Evolutionary conservation across 1,140 invertebrate species (phyloP).

Genomic region (Drosophila persimilis): DNA sequence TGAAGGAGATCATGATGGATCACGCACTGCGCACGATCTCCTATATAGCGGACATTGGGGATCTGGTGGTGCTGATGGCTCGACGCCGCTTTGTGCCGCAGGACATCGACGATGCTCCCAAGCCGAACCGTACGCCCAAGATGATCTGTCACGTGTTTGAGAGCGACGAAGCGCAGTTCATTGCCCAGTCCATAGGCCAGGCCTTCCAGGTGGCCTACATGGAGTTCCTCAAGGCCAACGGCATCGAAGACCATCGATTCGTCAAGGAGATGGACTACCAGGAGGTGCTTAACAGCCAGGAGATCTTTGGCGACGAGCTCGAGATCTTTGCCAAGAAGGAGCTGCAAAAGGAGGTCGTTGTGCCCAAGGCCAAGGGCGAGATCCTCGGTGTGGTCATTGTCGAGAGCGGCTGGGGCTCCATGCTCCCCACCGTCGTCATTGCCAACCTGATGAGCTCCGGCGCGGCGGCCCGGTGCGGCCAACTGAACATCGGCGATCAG

Average conservation of each 20-base stretch:
- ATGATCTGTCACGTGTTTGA: conserved; percentile 99
- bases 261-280: conserved; percentile 99
- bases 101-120: conserved; percentile 78
- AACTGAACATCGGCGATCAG: conserved; percentile 99
- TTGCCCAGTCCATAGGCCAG: conserved; percentile 99
- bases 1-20: conserved; percentile 99
- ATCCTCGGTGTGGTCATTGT: conserved; percentile 99
- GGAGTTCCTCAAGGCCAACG: conserved; percentile 99
- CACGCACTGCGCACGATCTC: conserved; percentile 98
- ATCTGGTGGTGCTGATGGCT: conserved; percentile 99
- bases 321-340: conserved; percentile 99
- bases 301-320: conserved; percentile 99
- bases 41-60: conserved; percentile 99
- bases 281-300: conserved; percentile 99
- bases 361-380: conserved; percentile 99
- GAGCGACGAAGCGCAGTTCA: conserved; percentile 99
- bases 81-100: conserved; percentile 94
- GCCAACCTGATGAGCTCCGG: conserved; percentile 98
- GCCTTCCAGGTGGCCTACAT: conserved; percentile 99
- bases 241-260: conserved; percentile 99
- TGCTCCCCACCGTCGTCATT: conserved; percentile 99
- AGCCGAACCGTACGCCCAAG: conserved; percentile 96
- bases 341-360: conserved; percentile 99
- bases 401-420: conserved; percentile 99
- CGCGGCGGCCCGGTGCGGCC: conserved; percentile 97